phyloP scores from a whole-genome alignment of 1,140 invertebrate species.

The Brachionus sp. region DNA sequence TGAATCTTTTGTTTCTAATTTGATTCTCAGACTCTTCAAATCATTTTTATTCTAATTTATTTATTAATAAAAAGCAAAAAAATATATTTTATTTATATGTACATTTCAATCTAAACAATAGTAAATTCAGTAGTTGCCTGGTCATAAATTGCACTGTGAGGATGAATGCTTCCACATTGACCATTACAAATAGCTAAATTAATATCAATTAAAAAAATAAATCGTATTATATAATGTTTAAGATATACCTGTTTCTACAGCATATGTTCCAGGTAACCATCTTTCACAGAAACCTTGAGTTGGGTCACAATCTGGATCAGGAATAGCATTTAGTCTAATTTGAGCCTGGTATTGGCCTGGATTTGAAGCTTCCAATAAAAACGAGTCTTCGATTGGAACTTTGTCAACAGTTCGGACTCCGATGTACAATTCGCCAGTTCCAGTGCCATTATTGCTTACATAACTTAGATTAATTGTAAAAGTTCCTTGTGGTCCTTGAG shows the following conservation, averaged over 20 bases:
- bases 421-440: constrained; percentile 52
- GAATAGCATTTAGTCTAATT: constrained; percentile 52
- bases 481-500: constrained; percentile 53
- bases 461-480: constrained; percentile 45
- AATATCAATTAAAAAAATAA: not conserved
- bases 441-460: constrained; percentile 53
- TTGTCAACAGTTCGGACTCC: constrained; percentile 52
- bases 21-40: not conserved
- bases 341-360: constrained; percentile 49
- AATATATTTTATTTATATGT: not conserved
- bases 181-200: constrained; percentile 53
- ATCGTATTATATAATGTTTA: no score
- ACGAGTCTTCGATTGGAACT: constrained; percentile 52
- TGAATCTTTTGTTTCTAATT: not conserved
- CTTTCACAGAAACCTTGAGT: constrained; percentile 53
- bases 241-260: constrained; percentile 50
- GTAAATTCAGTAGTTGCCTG: constrained; percentile 49
- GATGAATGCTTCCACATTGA: constrained; percentile 56
- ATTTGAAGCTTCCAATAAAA: constrained; percentile 49
- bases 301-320: constrained; percentile 55
- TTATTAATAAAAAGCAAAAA: not conserved
- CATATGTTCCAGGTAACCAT: constrained; percentile 55
- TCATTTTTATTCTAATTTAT: not conserved
- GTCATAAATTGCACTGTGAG: constrained; percentile 55
- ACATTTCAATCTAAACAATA: constrained; percentile 47